Conservation (phyloP, 2,797 vertebrate species). For the Thamnophis elegans region DNA sequence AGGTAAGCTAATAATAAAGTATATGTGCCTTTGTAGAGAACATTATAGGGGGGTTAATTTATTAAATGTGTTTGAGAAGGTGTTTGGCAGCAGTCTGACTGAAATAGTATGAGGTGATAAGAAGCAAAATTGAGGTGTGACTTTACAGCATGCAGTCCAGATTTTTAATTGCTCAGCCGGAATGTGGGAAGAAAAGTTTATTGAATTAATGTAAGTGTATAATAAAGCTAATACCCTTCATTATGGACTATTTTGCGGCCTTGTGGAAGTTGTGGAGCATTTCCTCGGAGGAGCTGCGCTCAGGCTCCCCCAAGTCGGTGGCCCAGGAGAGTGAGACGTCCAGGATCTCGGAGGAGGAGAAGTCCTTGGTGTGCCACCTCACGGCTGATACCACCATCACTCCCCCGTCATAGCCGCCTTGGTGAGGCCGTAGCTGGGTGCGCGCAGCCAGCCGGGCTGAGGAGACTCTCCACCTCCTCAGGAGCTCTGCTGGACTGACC, state of each 20-base stretch:
- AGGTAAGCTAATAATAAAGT: background rate
- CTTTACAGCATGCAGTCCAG: background rate
- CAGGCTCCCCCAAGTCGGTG: no score
- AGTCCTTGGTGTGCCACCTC: no score
- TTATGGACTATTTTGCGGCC: background rate
- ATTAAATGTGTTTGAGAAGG: background rate
- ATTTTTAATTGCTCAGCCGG: background rate
- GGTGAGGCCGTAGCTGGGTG: no score
- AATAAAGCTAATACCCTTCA: background rate
- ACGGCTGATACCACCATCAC: no score
- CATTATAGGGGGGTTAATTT: background rate
- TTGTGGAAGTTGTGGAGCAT: no score
- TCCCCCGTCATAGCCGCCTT: no score
- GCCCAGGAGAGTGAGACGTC: no score
- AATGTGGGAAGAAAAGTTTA: background rate
- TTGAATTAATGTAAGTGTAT: background rate
- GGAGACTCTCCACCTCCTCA: no score
- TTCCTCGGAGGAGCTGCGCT: no score
- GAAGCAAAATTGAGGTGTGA: background rate
- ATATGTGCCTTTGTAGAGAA: background rate
- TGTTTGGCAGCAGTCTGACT: background rate
- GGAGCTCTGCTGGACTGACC: no score
- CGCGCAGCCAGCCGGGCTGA: no score
- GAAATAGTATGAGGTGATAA: background rate
- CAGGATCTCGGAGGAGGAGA: no score